Conservation (phyloP, 2,113 vertebrate genomes). For the Oncorhynchus keta region DNA sequence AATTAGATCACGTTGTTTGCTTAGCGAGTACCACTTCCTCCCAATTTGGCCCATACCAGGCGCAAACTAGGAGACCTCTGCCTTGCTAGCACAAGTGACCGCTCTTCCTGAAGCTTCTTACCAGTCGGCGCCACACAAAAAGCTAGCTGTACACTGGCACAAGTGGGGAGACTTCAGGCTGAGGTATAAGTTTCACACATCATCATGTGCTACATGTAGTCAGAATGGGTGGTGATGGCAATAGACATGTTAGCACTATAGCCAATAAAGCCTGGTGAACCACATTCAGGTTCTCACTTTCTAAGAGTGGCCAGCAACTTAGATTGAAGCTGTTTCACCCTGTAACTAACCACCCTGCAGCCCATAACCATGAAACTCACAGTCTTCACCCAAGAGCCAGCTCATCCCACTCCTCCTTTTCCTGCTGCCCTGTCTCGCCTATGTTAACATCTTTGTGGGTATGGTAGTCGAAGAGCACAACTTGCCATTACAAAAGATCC, state of each 20-base stretch:
- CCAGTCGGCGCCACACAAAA: too few species aligned
- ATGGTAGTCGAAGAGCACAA: conserved; percentile 23
- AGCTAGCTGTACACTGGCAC: too few species aligned
- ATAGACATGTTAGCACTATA: background rate
- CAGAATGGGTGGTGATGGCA: background rate
- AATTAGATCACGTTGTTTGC: too few species aligned
- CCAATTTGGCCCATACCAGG: too few species aligned
- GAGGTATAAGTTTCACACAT: too few species aligned
- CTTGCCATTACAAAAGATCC: conserved; percentile 41
- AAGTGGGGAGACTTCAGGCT: too few species aligned
- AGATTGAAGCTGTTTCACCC: background rate
- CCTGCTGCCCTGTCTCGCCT: conserved; percentile 10
- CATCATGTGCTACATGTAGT: too few species aligned
- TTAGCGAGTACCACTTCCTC: too few species aligned
- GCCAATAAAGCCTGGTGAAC: conserved; percentile 20
- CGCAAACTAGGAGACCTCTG: too few species aligned
- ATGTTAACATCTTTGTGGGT: conserved; percentile 22
- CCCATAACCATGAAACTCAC: background rate
- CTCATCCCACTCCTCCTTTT: conserved; percentile 28
- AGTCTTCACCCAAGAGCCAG: conserved; percentile 2
- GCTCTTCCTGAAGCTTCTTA: too few species aligned
- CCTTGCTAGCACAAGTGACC: too few species aligned
- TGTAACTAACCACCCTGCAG: conserved; percentile 25
- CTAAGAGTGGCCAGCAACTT: background rate
- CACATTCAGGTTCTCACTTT: conserved; percentile 23